Conservation (phyloP, 2,888 invertebrate species). For the Heteromurus nitidus region DNA sequence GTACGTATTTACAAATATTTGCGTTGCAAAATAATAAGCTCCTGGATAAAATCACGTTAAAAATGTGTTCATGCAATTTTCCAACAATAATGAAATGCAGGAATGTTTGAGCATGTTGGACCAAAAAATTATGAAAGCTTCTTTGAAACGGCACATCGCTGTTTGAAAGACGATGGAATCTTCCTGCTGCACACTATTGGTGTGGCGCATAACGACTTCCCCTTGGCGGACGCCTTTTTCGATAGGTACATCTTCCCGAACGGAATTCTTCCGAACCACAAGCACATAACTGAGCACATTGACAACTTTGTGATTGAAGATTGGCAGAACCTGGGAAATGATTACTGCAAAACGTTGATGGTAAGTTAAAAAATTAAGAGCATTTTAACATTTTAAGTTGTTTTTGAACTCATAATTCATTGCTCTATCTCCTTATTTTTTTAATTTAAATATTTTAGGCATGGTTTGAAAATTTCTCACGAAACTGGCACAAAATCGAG, state of each 20-base stretch:
- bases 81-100: conserved; percentile 10
- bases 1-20: conserved; percentile 12
- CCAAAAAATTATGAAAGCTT: conserved; percentile 67
- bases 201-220: conserved; percentile 65
- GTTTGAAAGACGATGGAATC: conserved; percentile 70
- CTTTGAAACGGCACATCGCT: conserved; percentile 69
- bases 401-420: no score
- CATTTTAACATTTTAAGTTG: no score
- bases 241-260: conserved; percentile 70
- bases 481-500: conserved; percentile 68
- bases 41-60: conserved; percentile 8
- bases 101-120: conserved; percentile 73
- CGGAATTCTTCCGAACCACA: conserved; percentile 66
- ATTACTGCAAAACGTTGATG: conserved; percentile 69
- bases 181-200: conserved; percentile 72
- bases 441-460: no score
- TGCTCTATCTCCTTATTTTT: not conserved
- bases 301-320: conserved; percentile 70
- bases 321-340: conserved; percentile 71
- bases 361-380: no score
- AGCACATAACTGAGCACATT: conserved; percentile 62
- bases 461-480: conserved; percentile 68
- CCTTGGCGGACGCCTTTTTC: conserved; percentile 68
- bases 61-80: not conserved
- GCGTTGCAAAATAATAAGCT: no score